These are phyloP conservation scores for Pheosia gnoma DNA, from an alignment of 2,888 invertebrate genomes.

Conservation along the genomic window DNA sequence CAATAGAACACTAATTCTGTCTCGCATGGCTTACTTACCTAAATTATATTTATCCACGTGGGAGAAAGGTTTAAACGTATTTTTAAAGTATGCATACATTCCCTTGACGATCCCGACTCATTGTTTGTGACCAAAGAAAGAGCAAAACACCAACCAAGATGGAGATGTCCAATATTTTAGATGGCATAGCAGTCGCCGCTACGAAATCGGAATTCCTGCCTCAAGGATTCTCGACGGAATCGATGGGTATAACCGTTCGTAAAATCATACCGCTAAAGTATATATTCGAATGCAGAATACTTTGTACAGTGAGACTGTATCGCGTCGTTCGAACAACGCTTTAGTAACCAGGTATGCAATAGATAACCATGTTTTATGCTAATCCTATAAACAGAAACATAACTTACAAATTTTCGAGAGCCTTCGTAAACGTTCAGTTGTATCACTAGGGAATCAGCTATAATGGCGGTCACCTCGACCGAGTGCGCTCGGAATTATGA, in stretches of 20 bases:
- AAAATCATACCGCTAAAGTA: conserved; percentile 56
- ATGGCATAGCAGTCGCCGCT: conserved; percentile 82
- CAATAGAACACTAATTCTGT: conserved; percentile 12
- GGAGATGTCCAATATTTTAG: conserved; percentile 85
- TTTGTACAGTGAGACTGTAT: conserved; percentile 63
- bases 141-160: conserved; percentile 80
- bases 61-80: conserved; percentile 65
- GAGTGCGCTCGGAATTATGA: conserved; percentile 68
- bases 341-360: conserved; percentile 79
- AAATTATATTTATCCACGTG: conserved; percentile 57
- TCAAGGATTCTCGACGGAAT: conserved; percentile 63
- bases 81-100: conserved; percentile 78
- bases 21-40: conserved; percentile 33
- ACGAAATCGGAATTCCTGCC: conserved; percentile 79
- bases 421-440: conserved; percentile 51
- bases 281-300: conserved; percentile 50
- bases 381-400: conserved; percentile 75
- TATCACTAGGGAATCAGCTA: conserved; percentile 57
- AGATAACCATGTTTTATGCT: conserved; percentile 81
- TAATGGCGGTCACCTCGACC: conserved; percentile 54
- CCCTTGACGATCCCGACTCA: conserved; percentile 79
- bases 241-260: conserved; percentile 54
- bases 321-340: conserved; percentile 72
- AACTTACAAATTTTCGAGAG: conserved; percentile 77
- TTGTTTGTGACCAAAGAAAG: conserved; percentile 79